Evolutionary conservation across 2,888 invertebrate species (phyloP), one percentile per base, ranked within the genome.

Genomic region (Holacanthella duospinosa): DNA sequence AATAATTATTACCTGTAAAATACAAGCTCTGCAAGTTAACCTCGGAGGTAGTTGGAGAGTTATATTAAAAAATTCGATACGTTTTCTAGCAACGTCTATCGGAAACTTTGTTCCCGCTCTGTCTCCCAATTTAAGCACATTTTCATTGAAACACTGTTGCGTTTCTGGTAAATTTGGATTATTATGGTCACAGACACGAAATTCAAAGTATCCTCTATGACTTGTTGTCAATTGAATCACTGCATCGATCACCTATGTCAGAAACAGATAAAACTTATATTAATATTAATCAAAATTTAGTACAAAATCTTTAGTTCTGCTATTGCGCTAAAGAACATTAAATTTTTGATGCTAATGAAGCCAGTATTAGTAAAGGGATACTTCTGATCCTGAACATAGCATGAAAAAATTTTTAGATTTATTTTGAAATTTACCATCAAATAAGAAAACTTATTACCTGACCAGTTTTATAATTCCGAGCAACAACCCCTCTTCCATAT

Each of bases 181-280:
- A 60, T 74, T 73, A 27, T 74, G 73, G 19, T 26, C 55, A 36
- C 66, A 66, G 19, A 66, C 28, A 9, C 59, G 43, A 36, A 66
- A 66, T 44, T 63, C 54, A 29, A 66, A 66, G 55, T 55, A 63
- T 3, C 66, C 66, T 24, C 36, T n/a, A 27, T 62, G 62, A 57
- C 36, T 36, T 21, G 43, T 19, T 12, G 62, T 62, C 9, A 62
- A n/a, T 29, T 59, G 44, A 29, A 62, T 29, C 3, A 12, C 21
- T 16, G 53, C 59, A 4, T 58, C 53, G 19, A 62, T 58, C 21
- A 62, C 25, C 62, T 62, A n/a, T n/a, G n/a, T n/a, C n/a, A n/a
- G n/a, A n/a, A n/a, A n/a, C n/a, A n/a, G n/a, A n/a, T n/a, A 29
- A 9, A 24, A 24, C 29, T 16, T 28, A 54, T 16, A 16, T 9